These are phyloP conservation scores for Holacanthella duospinosa DNA, from an alignment of 2,888 invertebrate species.

Conservation along the genomic window DNA sequence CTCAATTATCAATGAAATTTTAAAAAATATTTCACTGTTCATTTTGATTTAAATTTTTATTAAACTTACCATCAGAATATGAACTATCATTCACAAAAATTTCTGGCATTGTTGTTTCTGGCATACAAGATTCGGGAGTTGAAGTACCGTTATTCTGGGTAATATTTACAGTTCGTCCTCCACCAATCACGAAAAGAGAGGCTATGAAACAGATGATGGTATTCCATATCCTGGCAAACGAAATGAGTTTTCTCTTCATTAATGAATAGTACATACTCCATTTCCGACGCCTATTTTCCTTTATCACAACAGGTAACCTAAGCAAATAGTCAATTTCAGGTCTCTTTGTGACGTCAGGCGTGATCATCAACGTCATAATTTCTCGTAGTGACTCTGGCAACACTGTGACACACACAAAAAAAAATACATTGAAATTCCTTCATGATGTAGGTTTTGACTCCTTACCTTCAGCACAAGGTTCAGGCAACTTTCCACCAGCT, in stretches of 20 bases:
- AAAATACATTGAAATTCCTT: slow-evolving; percentile 13
- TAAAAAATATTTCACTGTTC: too few relatives aligned
- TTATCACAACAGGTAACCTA: slow-evolving; percentile 41
- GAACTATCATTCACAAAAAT: slow-evolving; percentile 30
- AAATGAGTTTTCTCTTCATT: slow-evolving; percentile 17
- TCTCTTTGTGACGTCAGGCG: slow-evolving; percentile 46
- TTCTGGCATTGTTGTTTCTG: slow-evolving; percentile 18
- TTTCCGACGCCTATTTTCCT: slow-evolving; percentile 22
- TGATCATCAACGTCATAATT: slow-evolving; percentile 50
- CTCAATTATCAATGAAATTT: slow-evolving; percentile 9
- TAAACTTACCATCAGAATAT: slow-evolving; percentile 32
- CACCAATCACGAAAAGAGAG: slow-evolving; percentile 11
- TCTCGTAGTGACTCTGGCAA: slow-evolving; percentile 47
- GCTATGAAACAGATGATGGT: slow-evolving; percentile 24
- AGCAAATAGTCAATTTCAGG: slow-evolving; percentile 49
- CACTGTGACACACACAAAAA: slow-evolving; percentile 37
- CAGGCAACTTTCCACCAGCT: slow-evolving; percentile 47
- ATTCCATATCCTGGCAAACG: slow-evolving; percentile 16
- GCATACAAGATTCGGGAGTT: slow-evolving; percentile 28
- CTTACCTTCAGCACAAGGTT: slow-evolving; percentile 43
- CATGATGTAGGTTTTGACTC: background rate
- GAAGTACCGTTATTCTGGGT: slow-evolving; percentile 4
- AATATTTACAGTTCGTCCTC: background rate
- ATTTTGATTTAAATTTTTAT: background rate
- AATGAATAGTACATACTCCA: slow-evolving; percentile 24